These are phyloP conservation scores for Odontamblyopus rebecca DNA, from an alignment of 2,797 vertebrate species.

Conservation along the genomic window DNA sequence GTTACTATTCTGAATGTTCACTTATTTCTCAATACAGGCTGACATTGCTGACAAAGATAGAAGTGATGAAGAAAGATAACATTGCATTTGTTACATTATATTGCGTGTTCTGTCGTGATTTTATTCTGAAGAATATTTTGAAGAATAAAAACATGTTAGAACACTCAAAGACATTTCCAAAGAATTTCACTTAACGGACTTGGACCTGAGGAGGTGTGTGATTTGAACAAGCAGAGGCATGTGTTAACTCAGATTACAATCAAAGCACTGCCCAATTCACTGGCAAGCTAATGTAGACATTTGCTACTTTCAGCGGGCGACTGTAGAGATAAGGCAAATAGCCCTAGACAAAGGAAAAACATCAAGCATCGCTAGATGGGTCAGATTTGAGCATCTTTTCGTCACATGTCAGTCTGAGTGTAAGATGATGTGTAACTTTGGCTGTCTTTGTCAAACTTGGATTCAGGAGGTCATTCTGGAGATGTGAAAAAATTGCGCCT, in stretches of 20 bases:
- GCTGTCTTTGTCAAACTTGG: not conserved
- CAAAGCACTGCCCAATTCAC: slow-evolving; percentile 41
- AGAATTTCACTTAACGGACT: no score
- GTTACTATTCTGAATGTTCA: no score
- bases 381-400: not conserved
- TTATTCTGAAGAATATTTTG: not conserved
- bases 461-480: not conserved
- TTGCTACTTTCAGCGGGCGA: slow-evolving; percentile 32
- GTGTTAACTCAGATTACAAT: slow-evolving; percentile 62
- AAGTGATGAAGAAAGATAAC: not conserved
- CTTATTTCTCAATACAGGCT: no score
- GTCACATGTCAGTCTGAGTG: not conserved
- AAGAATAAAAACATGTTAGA: no score
- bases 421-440: not conserved
- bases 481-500: not conserved
- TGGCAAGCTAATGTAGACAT: slow-evolving; percentile 6
- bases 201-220: slow-evolving; percentile 40
- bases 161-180: no score
- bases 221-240: slow-evolving; percentile 55
- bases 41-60: not conserved
- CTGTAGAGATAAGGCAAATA: not conserved
- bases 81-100: slow-evolving; percentile 9
- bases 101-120: slow-evolving; percentile 29
- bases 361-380: not conserved
- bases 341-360: not conserved